These are phyloP conservation scores for Hemicentrotus pulcherrimus DNA, from an alignment of 35 echinoderm and acorn worm species.

Conservation along the genomic window DNA sequence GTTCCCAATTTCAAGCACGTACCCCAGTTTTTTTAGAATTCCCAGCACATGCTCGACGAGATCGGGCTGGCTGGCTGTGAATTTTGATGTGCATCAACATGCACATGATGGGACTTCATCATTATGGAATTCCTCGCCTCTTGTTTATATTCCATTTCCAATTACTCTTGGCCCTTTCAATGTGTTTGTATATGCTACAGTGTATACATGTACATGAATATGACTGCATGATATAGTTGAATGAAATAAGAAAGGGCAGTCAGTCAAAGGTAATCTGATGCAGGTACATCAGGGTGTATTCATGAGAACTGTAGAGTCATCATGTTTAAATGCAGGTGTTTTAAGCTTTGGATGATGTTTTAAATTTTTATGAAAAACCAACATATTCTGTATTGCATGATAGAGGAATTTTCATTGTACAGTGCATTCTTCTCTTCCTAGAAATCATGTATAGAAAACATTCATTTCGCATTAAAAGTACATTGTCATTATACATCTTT, in stretches of 20 bases:
- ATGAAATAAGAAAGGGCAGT: not conserved
- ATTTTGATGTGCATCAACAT: not conserved
- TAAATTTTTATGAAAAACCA: too few species aligned
- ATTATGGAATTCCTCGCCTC: not conserved
- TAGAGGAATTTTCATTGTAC: too few species aligned
- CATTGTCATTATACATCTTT: too few species aligned
- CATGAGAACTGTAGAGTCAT: too few species aligned
- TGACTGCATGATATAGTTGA: not conserved
- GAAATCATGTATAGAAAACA: too few species aligned
- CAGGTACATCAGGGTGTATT: not conserved
- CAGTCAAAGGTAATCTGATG: not conserved
- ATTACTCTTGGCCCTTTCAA: not conserved
- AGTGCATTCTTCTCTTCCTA: too few species aligned
- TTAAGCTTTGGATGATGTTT: too few species aligned
- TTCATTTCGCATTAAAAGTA: too few species aligned
- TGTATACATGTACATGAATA: not conserved
- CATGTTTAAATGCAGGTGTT: too few species aligned
- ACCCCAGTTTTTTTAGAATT: not conserved
- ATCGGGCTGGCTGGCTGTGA: not conserved
- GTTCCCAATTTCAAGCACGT: not conserved
- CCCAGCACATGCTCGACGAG: not conserved
- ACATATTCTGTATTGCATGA: too few species aligned
- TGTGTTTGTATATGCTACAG: not conserved
- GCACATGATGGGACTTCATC: not conserved
- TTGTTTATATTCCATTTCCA: slow-evolving; percentile 13